Evolutionary conservation across 2,113 vertebrate genomes (phyloP), one percentile per base, ranked within the genome.

Genomic region (Numida meleagris): DNA sequence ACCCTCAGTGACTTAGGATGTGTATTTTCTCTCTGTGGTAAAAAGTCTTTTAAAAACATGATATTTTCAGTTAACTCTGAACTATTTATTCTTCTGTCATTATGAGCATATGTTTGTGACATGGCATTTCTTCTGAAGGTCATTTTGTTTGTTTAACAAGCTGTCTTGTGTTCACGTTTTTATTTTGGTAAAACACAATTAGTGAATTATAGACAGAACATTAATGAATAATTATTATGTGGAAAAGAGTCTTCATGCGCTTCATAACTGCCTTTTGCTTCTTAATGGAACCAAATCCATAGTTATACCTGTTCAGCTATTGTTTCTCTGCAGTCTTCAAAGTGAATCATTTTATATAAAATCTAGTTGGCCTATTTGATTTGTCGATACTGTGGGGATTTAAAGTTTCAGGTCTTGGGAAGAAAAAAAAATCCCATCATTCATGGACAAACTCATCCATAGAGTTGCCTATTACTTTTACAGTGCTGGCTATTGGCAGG

Each of bases 181-280:
- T 86, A 46, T 74, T 93, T 82, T 62, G 58, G 46, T 82, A 25
- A 88, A 33, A 61, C 3, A 27, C 25, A 23, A 50, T 85, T 62
- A 61, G 40, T 88, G 78, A 79, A 72, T 70, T 68, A 57, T 31
- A 70, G 48, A 38, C 80, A 53, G 66, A 23, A 70, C 38, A 36
- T 91, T 80, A 93, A 51, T 82, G 62, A 91, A 86, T 53, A 67
- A 90, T 93, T 83, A 65, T 24, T 76, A 43, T 67, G n/a, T 48
- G 16, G 90, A 59, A 71, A 90, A 53, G 66, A 78, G 38, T 55
- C 33, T 83, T 21, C 50, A 88, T 76, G 19, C 50, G 33, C 61
- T 94, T 72, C 51, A 19, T 82, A 79, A 77, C 45, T 73, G 36
- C 73, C 23, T 89, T 86, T 58, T 83, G 62, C 66, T 91, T 23